A percentile compares a stretch with the other conserved stretches of the same genome.
phyloP scores from a whole-genome alignment of 30 jellyfish, hydroid and myxozoan species.

The Chrysaora quinquecirrha region DNA sequence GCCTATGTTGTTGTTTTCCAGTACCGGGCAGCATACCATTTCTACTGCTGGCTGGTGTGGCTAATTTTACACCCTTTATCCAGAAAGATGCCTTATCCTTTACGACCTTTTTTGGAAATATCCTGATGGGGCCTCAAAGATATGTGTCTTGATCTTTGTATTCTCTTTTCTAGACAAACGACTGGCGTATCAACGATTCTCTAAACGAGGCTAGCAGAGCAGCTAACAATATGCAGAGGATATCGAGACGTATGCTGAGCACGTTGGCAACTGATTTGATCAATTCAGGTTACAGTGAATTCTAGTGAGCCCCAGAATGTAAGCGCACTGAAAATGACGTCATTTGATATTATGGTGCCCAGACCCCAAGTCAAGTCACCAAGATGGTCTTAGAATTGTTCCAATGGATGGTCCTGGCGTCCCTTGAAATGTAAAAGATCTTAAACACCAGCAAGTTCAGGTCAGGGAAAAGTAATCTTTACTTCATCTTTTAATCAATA shows the following conservation, averaged over 20 bases:
- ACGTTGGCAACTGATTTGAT: constrained; percentile 62
- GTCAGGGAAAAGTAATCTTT: too few species aligned
- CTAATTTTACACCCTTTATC: too few species aligned
- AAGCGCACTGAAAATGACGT: neutral
- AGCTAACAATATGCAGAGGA: constrained; percentile 60
- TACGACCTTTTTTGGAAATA: too few species aligned
- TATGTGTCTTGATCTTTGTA: neutral
- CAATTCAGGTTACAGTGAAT: constrained; percentile 56
- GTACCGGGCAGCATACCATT: too few species aligned
- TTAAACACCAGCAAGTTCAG: too few species aligned
- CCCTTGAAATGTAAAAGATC: too few species aligned
- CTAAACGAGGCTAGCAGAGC: constrained; percentile 67
- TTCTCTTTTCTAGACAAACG: constrained; percentile 29
- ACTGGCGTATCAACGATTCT: constrained; percentile 64
- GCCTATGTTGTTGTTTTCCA: too few species aligned
- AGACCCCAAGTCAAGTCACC: neutral
- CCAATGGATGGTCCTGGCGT: too few species aligned
- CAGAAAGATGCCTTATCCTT: too few species aligned
- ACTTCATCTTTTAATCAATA: too few species aligned
- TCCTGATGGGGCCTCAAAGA: too few species aligned
- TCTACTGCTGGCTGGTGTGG: too few species aligned
- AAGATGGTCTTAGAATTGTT: neutral
- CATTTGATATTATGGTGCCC: neutral
- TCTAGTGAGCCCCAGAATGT: neutral
- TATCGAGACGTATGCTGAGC: constrained; percentile 60